Conservation (phyloP, 2,113 vertebrate species). For the Aix galericulata region DNA sequence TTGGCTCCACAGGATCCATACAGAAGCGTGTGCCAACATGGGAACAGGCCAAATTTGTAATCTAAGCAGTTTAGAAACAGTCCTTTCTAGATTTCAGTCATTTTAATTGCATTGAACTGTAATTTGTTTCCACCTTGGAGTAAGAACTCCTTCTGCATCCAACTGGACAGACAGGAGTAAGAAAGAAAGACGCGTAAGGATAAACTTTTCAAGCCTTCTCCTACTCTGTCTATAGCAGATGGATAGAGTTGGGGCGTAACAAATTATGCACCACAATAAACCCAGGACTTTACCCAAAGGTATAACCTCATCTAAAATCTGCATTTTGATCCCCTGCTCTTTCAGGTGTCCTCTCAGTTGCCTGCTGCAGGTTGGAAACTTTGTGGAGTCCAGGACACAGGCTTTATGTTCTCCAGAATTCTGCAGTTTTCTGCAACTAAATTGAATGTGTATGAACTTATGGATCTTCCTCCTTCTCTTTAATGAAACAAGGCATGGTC, state of each 20-base stretch:
- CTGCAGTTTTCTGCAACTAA: neutral
- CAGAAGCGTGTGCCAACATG: neutral
- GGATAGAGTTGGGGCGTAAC: neutral
- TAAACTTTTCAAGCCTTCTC: neutral
- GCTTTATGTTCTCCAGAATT: neutral
- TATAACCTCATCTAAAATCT: neutral
- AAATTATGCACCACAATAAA: neutral
- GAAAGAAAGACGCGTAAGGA: neutral
- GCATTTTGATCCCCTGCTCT: neutral
- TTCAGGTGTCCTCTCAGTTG: neutral
- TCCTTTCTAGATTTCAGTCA: neutral
- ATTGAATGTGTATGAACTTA: neutral
- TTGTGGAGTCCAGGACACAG: neutral
- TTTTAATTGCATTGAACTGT: neutral
- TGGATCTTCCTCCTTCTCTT: neutral
- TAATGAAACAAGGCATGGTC: neutral
- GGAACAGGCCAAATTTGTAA: neutral
- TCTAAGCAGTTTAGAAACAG: neutral
- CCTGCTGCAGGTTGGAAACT: neutral
- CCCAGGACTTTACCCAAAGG: neutral
- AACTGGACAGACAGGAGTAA: neutral
- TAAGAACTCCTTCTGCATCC: neutral
- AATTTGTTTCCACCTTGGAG: neutral
- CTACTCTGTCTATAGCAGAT: neutral
- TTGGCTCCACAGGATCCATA: neutral